Conservation (phyloP, 2,888 invertebrate genomes). For the Peribatodes rhomboidaria region DNA sequence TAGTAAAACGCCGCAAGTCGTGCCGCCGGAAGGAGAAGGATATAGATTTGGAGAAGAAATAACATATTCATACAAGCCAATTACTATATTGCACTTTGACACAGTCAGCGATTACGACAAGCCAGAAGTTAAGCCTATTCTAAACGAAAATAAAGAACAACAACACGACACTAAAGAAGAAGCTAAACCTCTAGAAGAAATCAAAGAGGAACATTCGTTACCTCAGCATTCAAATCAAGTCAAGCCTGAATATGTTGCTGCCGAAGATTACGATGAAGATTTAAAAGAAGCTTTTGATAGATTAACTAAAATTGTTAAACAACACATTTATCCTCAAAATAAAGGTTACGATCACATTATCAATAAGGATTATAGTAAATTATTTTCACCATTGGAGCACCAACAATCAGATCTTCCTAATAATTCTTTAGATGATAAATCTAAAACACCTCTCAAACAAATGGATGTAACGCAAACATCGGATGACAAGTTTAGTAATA, state of each 20-base stretch:
- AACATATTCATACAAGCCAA: constrained; percentile 53
- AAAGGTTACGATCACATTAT: constrained; percentile 56
- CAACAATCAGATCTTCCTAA: constrained; percentile 30
- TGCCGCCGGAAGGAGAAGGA: constrained; percentile 69
- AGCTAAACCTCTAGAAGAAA: constrained; percentile 9
- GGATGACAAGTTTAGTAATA: constrained; percentile 10
- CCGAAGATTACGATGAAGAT: constrained; percentile 46
- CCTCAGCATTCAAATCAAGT: constrained; percentile 14
- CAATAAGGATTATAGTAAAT: constrained; percentile 54
- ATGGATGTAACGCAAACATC: constrained; percentile 8
- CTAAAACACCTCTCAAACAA: constrained; percentile 15
- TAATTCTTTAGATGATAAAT: constrained; percentile 21
- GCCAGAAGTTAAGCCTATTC: constrained; percentile 21
- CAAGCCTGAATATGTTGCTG: constrained; percentile 22
- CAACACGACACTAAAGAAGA: constrained; percentile 8
- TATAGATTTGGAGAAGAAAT: constrained; percentile 67
- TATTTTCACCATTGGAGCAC: constrained; percentile 45
- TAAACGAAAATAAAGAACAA: constrained; percentile 18
- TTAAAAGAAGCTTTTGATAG: constrained; percentile 59
- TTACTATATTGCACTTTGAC: constrained; percentile 27
- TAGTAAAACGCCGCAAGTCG: constrained; percentile 76
- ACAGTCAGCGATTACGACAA: constrained; percentile 37
- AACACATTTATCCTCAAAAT: constrained; percentile 61
- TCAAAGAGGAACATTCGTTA: constrained; percentile 3
- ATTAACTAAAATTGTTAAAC: constrained; percentile 60